These are phyloP conservation scores for Bathybates hornii DNA, from an alignment of 2,113 vertebrate genomes.

Conservation along the genomic window DNA sequence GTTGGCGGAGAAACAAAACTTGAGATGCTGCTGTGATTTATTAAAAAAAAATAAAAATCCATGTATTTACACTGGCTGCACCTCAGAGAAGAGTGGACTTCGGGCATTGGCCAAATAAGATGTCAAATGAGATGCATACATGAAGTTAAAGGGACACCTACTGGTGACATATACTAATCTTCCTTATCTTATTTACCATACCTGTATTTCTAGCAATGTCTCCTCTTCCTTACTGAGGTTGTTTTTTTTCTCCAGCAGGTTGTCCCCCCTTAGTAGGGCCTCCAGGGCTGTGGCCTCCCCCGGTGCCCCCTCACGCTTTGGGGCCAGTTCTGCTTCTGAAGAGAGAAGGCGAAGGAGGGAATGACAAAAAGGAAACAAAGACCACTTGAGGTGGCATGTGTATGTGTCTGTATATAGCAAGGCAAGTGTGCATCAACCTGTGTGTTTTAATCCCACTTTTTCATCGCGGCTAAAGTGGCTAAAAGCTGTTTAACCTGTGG, in stretches of 20 bases:
- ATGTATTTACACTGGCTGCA: not conserved
- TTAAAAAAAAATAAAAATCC: not conserved
- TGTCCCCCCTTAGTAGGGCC: conserved; percentile 76
- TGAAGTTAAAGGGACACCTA: not conserved
- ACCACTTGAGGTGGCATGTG: not conserved
- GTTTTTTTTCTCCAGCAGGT: conserved; percentile 83
- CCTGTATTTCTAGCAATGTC: conserved; percentile 93
- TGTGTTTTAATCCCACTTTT: not conserved
- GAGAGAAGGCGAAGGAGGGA: not conserved
- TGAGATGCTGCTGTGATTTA: not conserved
- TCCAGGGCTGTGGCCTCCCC: conserved; percentile 91
- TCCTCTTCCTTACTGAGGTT: conserved; percentile 86
- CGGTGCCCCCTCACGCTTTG: conserved; percentile 67
- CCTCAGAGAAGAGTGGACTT: accelerated
- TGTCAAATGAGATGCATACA: not conserved
- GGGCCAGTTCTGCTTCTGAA: conserved; percentile 70
- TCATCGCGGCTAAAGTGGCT: accelerated
- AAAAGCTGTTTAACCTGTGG: not conserved
- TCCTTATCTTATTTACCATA: conserved; percentile 6
- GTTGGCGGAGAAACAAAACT: not conserved
- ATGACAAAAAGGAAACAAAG: not conserved
- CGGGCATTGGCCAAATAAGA: not conserved
- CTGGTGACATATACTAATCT: not conserved
- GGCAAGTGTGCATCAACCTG: not conserved
- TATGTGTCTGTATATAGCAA: not conserved